Evolutionary conservation across 2,888 invertebrate species (phyloP), one percentile per base, ranked within the genome.

Genomic region (Zele albiditarsus): DNA sequence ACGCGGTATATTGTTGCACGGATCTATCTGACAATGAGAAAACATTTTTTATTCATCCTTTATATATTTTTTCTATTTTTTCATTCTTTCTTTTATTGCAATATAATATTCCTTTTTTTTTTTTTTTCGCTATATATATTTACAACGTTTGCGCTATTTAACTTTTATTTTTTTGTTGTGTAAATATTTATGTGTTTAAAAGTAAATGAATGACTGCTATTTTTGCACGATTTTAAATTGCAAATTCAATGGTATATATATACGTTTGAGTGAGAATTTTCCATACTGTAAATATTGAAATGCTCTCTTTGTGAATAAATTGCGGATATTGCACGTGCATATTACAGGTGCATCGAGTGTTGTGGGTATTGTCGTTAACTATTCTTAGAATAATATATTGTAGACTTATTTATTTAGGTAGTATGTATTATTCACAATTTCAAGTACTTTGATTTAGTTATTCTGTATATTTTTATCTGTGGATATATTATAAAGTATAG

Each of bases 291-390:
- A 28, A 27, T 27, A 28, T 60, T 25, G 60, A 27, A 42, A 27
- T 67, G 31, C 46, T 67, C 14, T 67, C 27, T 46, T 67, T 67
- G 20, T 23, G 25, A 42, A 67, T n/a, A 67, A 28, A 60, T 60
- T 27, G 27, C 25, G 27, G n/a, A 27, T 60, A 69, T 65, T 77
- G 71, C 77, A 78, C 76, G 77, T 78, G 78, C 71, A 75, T 74
- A 74, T 71, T 75, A 69, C 78, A 78, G 77, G 75, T 78, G 75
- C 69, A 70, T 46, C 38, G 23, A 25, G 25, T 20, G 46, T 38
- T 28, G 69, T 28, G 33, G 60, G 25, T 28, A 42, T 20, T n/a
- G 31, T 14, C 33, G 23, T 62, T 60, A 27, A 70, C 23, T 25
- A 14, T 28, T 28, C 12, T 53, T 57, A 53, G 28, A 28, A 53